Percentiles rank a stretch among this genome's conserved stretches.
These are phyloP conservation scores for Pollenia labialis DNA, from an alignment of 2,888 invertebrate species.

Conservation along the genomic window DNA sequence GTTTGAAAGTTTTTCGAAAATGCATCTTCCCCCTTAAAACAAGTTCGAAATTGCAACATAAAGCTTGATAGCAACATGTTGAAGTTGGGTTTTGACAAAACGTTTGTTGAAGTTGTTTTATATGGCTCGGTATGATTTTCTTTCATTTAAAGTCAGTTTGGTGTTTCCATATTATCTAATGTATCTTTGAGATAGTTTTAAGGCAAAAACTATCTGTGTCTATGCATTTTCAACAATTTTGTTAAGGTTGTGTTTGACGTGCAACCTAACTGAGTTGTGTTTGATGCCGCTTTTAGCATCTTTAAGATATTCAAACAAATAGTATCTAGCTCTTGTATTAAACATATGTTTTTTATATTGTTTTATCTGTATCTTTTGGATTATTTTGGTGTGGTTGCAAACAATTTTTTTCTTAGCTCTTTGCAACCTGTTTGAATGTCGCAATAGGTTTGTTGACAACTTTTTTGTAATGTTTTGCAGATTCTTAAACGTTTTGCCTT, in stretches of 20 bases:
- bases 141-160: too few relatives aligned
- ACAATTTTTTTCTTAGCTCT: neutral
- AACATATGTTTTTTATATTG: neutral
- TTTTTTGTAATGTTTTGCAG: conserved; percentile 21
- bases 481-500: neutral
- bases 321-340: neutral
- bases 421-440: conserved; percentile 31
- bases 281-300: neutral
- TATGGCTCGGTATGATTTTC: too few relatives aligned
- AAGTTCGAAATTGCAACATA: conserved; percentile 7
- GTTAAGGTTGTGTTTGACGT: neutral
- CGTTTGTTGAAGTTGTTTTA: too few relatives aligned
- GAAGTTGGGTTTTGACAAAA: neutral
- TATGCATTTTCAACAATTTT: neutral
- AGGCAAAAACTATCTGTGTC: too few relatives aligned
- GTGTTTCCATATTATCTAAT: too few relatives aligned
- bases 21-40: conserved; percentile 49
- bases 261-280: neutral
- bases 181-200: too few relatives aligned
- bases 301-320: conserved; percentile 5
- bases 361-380: neutral
- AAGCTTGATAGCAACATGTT: neutral
- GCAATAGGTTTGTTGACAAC: neutral
- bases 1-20: conserved; percentile 15
- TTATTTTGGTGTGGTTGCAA: neutral